phyloP scores from a whole-genome alignment of 2,797 vertebrate species.

The Bovichtus variegatus region DNA sequence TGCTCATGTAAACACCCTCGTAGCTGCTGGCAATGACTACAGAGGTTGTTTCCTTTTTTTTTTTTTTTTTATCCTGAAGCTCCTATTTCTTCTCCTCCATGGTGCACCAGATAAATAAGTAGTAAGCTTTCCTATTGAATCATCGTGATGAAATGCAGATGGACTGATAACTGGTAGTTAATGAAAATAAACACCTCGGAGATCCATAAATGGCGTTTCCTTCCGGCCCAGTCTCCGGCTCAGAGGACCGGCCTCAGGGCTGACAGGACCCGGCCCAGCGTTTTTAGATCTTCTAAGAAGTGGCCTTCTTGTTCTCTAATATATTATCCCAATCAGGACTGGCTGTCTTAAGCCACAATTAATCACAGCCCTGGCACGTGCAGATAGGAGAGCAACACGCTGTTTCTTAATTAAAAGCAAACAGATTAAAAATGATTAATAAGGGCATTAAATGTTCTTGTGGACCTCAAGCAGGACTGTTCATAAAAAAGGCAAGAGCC shows the following conservation, averaged over 20 bases:
- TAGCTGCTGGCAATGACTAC: constrained; percentile 15
- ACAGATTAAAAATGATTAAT: constrained; percentile 99
- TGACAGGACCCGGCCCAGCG: constrained; percentile 69
- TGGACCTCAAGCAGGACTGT: constrained; percentile 92
- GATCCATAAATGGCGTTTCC: constrained; percentile 33
- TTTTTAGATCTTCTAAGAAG: constrained; percentile 84
- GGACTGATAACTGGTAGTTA: constrained; percentile 37
- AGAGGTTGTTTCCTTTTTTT: constrained; percentile 7
- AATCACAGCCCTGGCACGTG: constrained; percentile 98
- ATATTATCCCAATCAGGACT: constrained; percentile 95
- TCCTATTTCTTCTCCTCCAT: constrained; percentile 12
- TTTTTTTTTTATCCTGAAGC: constrained; percentile 24
- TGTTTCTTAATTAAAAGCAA: constrained; percentile 99
- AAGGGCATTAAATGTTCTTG: constrained; percentile 98
- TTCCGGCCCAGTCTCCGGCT: constrained; percentile 34
- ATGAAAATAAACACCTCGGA: constrained; percentile 51
- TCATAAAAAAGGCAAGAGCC: constrained; percentile 85
- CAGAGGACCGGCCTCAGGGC: constrained; percentile 51
- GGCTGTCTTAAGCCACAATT: constrained; percentile 98
- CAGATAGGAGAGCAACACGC: constrained; percentile 98
- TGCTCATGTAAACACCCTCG: constrained; percentile 15
- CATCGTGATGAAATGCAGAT: constrained; percentile 41
- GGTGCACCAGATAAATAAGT: constrained; percentile 33
- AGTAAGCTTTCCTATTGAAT: constrained; percentile 40
- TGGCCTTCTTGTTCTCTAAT: constrained; percentile 93